Base-by-base conservation (phyloP, 2,113 vertebrate genomes). In the Cromileptes altivelis region DNA sequence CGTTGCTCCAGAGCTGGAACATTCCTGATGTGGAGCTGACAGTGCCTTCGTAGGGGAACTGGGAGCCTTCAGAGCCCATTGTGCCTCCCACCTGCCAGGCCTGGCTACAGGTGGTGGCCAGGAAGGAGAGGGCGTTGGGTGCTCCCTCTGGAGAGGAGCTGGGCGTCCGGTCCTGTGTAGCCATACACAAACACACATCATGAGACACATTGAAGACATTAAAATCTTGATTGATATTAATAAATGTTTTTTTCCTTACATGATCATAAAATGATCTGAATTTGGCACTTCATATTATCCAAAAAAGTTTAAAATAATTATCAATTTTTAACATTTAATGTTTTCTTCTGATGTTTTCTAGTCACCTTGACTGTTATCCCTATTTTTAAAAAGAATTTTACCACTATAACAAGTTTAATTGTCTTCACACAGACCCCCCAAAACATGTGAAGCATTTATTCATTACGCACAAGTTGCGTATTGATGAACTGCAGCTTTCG, bases 1-100 rank as follows among this genome's bases (percentile, higher is more conserved):
- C 96, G 1, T 96, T 97, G 94, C 95, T 95, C 96, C 96, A 97
- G 25, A 97, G 90, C 88, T 96, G 96, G 86, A 97, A 96, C 96
- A 97, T 97, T 37, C 95, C 95, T 7, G 95, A 93, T 0, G 95
- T 85, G 70, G 95, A 94, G 63, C 93, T 95, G 76, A 95, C 94
- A 0, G 93, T 80, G 45, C 94, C 84, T 23, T 96, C 96, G 55
- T 96, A 96, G 33, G 95, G 93, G 65, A 94, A 95, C 89, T 94
- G 95, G 40, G 95, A 78, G 5, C 92, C 93, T 40, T 95, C 94
- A 9, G 94, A 90, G 49, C 89, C 93, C 91, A 93, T 90, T 0
- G 86, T 0, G 65, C 90, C 62, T 56, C 93, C 91, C 60, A 94
- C 91, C 86, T 95, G 95, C 91, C 94, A 95, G 80, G 93, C 95